phyloP scores from a whole-genome alignment of 1,140 invertebrate genomes.

The Conus ventricosus region DNA sequence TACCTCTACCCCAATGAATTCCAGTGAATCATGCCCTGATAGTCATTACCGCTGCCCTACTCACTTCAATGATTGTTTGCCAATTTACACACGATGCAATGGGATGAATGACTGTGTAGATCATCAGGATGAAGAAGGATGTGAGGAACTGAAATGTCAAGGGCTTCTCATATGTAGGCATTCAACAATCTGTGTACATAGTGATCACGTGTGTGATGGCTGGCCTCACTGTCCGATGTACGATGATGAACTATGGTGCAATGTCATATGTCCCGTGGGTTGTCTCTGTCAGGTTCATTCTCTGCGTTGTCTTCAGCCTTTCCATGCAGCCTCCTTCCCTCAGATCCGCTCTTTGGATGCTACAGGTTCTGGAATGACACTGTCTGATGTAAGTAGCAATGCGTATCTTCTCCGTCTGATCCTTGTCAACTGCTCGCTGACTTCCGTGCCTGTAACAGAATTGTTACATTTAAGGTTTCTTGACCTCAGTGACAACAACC shows the following conservation, averaged over 20 bases:
- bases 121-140: constrained; percentile 2
- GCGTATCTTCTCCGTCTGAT: neutral
- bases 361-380: neutral
- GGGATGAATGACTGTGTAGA: constrained; percentile 15
- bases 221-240: constrained; percentile 31
- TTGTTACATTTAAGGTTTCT: neutral
- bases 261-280: constrained; percentile 42
- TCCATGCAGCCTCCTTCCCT: neutral
- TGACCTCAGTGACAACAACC: neutral
- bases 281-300: constrained; percentile 17
- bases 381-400: neutral
- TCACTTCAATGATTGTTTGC: neutral
- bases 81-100: constrained; percentile 4
- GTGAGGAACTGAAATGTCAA: constrained; percentile 27
- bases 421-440: neutral
- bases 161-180: constrained; percentile 19
- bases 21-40: neutral
- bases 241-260: constrained; percentile 37
- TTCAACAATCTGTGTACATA: constrained; percentile 19
- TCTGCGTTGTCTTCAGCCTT: neutral
- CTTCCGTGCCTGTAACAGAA: neutral
- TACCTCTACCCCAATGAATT: neutral
- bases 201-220: neutral
- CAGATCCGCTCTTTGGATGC: neutral
- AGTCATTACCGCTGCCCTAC: neutral